These are phyloP conservation scores for Phenganax subtilis DNA, from an alignment of 92 coral and sea anemone species.

Conservation along the genomic window DNA sequence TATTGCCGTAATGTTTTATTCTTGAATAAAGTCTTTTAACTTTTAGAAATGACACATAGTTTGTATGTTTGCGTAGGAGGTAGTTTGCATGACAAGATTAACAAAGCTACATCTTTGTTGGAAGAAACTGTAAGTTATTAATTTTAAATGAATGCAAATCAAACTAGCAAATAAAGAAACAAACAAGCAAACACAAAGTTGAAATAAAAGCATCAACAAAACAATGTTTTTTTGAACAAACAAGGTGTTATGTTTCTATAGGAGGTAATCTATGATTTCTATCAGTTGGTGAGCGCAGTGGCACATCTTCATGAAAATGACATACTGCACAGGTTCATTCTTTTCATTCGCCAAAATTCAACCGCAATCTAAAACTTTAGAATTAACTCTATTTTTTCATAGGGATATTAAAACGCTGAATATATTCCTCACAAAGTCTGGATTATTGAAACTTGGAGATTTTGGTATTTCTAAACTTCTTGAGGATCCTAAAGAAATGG, in stretches of 20 bases:
- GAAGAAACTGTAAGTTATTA: constrained; percentile 69
- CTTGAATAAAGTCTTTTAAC: background rate
- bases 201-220: too few species aligned
- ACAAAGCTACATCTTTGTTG: constrained; percentile 62
- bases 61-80: constrained; percentile 60
- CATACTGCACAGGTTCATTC: constrained; percentile 75
- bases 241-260: constrained; percentile 34
- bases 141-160: too few species aligned
- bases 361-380: too few species aligned
- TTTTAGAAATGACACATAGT: background rate
- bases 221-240: background rate
- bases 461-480: constrained; percentile 96
- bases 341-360: too few species aligned
- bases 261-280: constrained; percentile 94
- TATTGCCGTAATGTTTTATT: background rate
- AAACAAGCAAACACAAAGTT: too few species aligned
- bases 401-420: constrained; percentile 89
- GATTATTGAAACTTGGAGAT: constrained; percentile 92
- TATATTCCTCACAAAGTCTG: constrained; percentile 89
- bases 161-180: too few species aligned
- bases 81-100: constrained; percentile 86
- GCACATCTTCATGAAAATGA: constrained; percentile 91
- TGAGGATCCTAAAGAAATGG: constrained; percentile 79
- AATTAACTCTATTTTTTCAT: background rate
- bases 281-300: constrained; percentile 79